Evolutionary conservation across 2,113 vertebrate genomes (phyloP).

Genomic region (Pyrgilauda ruficollis): DNA sequence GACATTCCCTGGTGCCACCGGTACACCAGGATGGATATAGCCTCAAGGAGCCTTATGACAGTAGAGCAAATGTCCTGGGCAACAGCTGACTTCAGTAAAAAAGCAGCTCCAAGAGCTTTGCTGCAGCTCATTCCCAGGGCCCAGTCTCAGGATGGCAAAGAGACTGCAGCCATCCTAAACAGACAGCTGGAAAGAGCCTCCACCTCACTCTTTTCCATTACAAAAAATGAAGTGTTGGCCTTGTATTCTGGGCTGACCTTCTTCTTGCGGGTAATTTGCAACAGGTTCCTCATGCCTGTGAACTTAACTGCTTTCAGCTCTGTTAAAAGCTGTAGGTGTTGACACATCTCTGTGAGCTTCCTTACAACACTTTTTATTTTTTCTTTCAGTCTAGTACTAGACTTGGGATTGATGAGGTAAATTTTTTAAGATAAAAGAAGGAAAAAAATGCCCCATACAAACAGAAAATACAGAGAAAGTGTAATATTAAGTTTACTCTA

Average conservation of each 20-base stretch:
- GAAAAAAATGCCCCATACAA: not conserved
- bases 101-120: not conserved
- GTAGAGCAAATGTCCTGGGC: not conserved
- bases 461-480: not conserved
- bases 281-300: not conserved
- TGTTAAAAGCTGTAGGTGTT: not conserved
- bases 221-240: not conserved
- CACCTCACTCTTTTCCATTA: not conserved
- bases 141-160: not conserved
- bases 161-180: not conserved
- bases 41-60: not conserved
- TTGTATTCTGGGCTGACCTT: not conserved
- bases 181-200: not conserved
- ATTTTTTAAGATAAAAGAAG: not conserved
- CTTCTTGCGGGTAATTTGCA: not conserved
- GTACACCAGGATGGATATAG: not conserved
- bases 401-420: not conserved
- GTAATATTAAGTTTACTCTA: not conserved
- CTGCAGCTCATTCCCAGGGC: not conserved
- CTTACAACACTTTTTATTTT: not conserved
- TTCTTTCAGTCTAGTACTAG: not conserved
- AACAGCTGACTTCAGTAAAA: not conserved
- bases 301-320: not conserved
- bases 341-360: not conserved
- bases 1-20: not conserved